Base-by-base conservation (phyloP, 1,140 invertebrate genomes). In the Leptinotarsa defecta region DNA sequence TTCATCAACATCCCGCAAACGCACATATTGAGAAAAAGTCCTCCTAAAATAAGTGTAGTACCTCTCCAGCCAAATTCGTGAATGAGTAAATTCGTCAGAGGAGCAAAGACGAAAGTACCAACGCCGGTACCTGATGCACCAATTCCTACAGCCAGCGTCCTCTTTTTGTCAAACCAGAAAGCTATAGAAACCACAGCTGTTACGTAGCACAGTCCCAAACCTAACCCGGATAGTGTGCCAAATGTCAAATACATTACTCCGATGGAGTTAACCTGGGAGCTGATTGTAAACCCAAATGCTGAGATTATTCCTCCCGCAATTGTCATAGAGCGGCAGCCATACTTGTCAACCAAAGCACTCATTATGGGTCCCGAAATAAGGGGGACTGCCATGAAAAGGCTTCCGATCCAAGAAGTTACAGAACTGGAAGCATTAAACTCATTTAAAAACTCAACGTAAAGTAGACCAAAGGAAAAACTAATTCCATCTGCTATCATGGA, bases 401-500 rank as follows among this genome's bases (percentile, higher is more conserved):
- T 95, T 0, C 94, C 95, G 65, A 97, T 94, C 92, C 94, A 95
- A 0, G 95, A 91, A 0, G 95, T 97, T 68, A 93, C 92, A 2
- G 93, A 91, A 79, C 95, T 94, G 43, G 91, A 92, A 57, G 92
- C 92, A 11, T 90, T 87, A 83, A 97, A 98, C 81, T 96, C 92
- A 5, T 92, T 88, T n/a, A 96, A 86, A 81, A 98, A 94, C 81
- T 97, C 92, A 0, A 93, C 92, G 81, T 95, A 96, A 17, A 98
- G 89, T 1, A 98, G 86, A 0, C 96, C 96, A 84, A 98, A 97
- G 1, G 95, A 96, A 83, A 97, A 97, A 48, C 95, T 95, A 13
- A 98, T 92, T 0, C 96, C 97, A 85, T 98, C 97, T n/a, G 95
- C 94, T n/a, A 98, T 94, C 86, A 97, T 91, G 27, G 95, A 96